Conservation (phyloP, 2,113 vertebrate species). For the Egretta garzetta region DNA sequence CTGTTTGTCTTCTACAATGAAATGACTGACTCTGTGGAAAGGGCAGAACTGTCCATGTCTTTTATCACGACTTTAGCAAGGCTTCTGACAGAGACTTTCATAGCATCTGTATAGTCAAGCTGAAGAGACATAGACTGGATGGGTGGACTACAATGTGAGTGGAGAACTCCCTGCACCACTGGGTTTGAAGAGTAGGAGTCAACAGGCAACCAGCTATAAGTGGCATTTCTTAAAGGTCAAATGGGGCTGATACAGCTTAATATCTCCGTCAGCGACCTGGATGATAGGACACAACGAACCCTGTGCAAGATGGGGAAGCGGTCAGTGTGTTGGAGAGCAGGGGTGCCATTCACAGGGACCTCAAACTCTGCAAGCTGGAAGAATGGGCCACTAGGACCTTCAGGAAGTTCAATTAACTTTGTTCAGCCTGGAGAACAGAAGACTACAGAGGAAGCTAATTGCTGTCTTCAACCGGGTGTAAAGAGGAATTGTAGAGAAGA, state of each 20-base stretch:
- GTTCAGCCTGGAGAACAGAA: not conserved
- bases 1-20: not conserved
- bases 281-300: not conserved
- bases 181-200: not conserved
- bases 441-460: not conserved
- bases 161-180: not conserved
- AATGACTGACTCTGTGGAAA: not conserved
- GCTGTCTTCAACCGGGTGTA: not conserved
- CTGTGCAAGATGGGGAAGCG: accelerated
- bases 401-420: not conserved
- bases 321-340: not conserved
- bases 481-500: not conserved
- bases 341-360: not conserved
- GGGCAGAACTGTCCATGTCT: not conserved
- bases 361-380: not conserved
- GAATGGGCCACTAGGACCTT: not conserved
- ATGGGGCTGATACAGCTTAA: not conserved
- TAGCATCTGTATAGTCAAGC: not conserved
- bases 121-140: not conserved
- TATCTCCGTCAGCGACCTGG: not conserved
- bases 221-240: not conserved
- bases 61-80: not conserved
- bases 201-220: not conserved
- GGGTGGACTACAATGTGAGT: not conserved
- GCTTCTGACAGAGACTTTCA: not conserved